phyloP scores from a whole-genome alignment of 2,888 invertebrate genomes.

The Nemoura dubitans region DNA sequence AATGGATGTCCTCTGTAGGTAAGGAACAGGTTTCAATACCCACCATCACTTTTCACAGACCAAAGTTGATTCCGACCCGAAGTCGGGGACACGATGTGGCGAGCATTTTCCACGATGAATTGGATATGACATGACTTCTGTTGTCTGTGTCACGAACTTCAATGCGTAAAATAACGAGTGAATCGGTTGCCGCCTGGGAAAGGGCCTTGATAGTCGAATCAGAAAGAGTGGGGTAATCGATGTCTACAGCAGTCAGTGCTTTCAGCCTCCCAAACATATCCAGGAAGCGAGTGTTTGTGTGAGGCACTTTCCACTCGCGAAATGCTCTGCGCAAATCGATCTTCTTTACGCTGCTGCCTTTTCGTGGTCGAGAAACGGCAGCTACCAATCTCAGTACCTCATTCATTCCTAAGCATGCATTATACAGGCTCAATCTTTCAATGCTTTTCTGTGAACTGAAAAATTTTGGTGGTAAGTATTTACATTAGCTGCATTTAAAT shows the following conservation, averaged over 20 bases:
- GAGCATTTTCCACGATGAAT: conserved; percentile 60
- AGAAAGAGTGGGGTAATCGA: conserved; percentile 63
- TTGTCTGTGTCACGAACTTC: conserved; percentile 61
- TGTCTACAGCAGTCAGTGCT: conserved; percentile 58
- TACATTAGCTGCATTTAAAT: too few species aligned
- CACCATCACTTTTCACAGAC: conserved; percentile 47
- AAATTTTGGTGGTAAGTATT: conserved; percentile 42
- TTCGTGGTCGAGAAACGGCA: conserved; percentile 58
- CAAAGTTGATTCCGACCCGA: conserved; percentile 57
- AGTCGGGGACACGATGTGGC: conserved; percentile 59
- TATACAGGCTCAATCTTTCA: conserved; percentile 59
- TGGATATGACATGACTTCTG: conserved; percentile 59
- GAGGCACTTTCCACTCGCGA: conserved; percentile 60
- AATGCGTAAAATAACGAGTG: conserved; percentile 59
- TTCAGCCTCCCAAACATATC: conserved; percentile 59
- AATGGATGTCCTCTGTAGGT: not conserved
- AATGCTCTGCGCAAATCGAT: conserved; percentile 62
- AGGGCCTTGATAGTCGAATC: conserved; percentile 60
- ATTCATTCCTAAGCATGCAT: conserved; percentile 60
- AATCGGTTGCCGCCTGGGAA: conserved; percentile 57
- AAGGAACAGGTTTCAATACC: not conserved
- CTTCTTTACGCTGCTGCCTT: conserved; percentile 56
- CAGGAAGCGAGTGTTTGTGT: conserved; percentile 58
- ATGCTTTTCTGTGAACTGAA: conserved; percentile 60
- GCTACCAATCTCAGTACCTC: conserved; percentile 61